These are phyloP conservation scores for Plemyria rubiginata DNA, from an alignment of 2,888 invertebrate species.

Conservation along the genomic window DNA sequence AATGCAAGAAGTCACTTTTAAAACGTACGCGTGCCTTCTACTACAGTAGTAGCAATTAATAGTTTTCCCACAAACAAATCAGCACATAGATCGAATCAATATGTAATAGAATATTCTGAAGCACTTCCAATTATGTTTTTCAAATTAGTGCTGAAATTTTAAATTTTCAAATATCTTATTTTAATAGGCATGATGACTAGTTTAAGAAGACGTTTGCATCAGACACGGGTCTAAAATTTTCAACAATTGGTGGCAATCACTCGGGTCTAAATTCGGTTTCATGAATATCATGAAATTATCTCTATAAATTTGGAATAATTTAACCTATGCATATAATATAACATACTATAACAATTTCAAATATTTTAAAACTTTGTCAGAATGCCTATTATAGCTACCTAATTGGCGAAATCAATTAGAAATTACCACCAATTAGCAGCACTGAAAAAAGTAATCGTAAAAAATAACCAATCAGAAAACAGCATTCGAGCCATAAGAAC, in stretches of 20 bases:
- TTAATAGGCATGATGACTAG: not conserved
- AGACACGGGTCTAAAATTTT: not conserved
- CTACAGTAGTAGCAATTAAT: not conserved
- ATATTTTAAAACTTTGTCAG: not conserved
- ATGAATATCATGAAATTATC: too few species aligned
- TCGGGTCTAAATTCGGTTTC: too few species aligned
- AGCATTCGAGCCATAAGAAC: conserved; percentile 12
- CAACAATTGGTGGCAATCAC: not conserved
- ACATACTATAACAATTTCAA: too few species aligned
- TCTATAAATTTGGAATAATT: too few species aligned
- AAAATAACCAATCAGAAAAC: conserved; percentile 20
- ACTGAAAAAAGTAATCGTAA: not conserved
- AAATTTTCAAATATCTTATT: not conserved
- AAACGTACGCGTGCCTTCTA: too few species aligned
- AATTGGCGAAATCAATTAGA: not conserved
- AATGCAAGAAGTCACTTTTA: not conserved
- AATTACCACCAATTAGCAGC: conserved; percentile 16
- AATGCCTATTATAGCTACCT: not conserved
- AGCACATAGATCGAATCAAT: not conserved
- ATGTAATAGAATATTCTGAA: not conserved
- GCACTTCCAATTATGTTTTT: not conserved
- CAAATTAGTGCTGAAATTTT: not conserved
- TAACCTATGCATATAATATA: too few species aligned
- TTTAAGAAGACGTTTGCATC: not conserved
- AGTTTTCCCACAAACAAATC: not conserved